These are phyloP conservation scores for Caenorhabditis remanei DNA, from an alignment of 1,140 invertebrate genomes.

Conservation along the genomic window DNA sequence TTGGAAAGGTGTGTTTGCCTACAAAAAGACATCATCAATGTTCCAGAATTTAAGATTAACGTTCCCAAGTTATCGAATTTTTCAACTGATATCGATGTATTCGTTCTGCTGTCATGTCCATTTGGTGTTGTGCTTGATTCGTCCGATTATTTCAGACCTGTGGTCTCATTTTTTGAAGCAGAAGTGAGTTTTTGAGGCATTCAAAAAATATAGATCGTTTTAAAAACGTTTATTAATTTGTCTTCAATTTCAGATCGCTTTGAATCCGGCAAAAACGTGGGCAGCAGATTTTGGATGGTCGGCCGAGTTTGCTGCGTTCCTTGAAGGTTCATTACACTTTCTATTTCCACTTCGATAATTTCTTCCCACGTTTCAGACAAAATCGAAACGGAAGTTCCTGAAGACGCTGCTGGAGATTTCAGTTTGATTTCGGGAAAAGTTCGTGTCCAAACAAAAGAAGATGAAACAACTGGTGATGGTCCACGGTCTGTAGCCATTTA, in stretches of 20 bases:
- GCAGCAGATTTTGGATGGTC: constrained; percentile 65
- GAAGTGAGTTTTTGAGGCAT: constrained; percentile 24
- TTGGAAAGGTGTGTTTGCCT: constrained; percentile 61
- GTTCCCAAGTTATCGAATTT: constrained; percentile 68
- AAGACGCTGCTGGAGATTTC: constrained; percentile 56
- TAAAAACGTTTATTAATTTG: background rate
- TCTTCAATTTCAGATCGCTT: constrained; percentile 56
- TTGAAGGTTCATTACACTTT: constrained; percentile 59
- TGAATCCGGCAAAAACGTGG: constrained; percentile 67
- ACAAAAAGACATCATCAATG: background rate
- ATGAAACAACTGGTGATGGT: constrained; percentile 25
- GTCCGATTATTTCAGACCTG: constrained; percentile 65
- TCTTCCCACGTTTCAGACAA: constrained; percentile 54
- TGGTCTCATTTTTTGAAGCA: constrained; percentile 67
- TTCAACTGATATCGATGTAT: constrained; percentile 66
- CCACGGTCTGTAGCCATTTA: constrained; percentile 52
- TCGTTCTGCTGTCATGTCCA: constrained; percentile 68
- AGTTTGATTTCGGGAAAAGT: constrained; percentile 63
- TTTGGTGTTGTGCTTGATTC: constrained; percentile 68
- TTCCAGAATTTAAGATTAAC: constrained; percentile 61
- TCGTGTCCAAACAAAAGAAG: constrained; percentile 39
- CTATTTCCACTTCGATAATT: background rate
- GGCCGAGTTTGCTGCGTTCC: constrained; percentile 63
- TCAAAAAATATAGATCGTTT: background rate
- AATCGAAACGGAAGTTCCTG: constrained; percentile 50